Base-by-base conservation (phyloP, 2,888 invertebrate genomes). In the Dyspetes luteomarginatus region DNA sequence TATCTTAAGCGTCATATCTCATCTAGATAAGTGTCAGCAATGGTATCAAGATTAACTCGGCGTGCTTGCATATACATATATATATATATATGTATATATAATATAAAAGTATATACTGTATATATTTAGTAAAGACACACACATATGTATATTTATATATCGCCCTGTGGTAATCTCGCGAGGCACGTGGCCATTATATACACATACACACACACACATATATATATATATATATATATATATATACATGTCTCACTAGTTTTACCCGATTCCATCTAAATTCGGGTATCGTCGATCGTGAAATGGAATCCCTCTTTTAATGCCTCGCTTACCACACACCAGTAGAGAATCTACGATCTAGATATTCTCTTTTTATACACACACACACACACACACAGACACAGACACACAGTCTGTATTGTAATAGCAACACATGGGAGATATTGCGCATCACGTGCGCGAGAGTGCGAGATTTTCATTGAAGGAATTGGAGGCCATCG, bases 1-100 rank as follows among this genome's bases (percentile, higher is more conserved):
- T 89, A 91, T 91, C 91, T 91, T 88, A 88, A 90, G 89, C 90
- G 89, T 81, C 86, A 85, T 90, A 91, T 91, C 91, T 91, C 89
- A 91, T 91, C 91, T 88, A 90, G 91, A 91, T 91, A 89, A 81
- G 81, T 81, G 87, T 85, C 83, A 81, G 84, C 84, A 62, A 80
- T 80, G 84, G 83, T 89, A 91, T 90, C 91, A 89, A 90, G 91
- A 91, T 91, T 86, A 87, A 85, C 88, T 86, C 86, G 84, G 83
- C 80, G 80, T 85, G 82, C 80, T 81, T 78, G 80, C 77, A 78
- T 67, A 24, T 15, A 52, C 45, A 48, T 12, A 28, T 17, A 9
- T 17, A 78, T 82, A 82, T 81, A 83, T 68, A 74, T 68, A 83
- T 77, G 41, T 60, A 50, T 4, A 43, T 26, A 22, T 28, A 41